Evolutionary conservation across 2,113 vertebrate genomes (phyloP), one percentile per base, ranked within the genome.

Genomic region (Panurus biarmicus): DNA sequence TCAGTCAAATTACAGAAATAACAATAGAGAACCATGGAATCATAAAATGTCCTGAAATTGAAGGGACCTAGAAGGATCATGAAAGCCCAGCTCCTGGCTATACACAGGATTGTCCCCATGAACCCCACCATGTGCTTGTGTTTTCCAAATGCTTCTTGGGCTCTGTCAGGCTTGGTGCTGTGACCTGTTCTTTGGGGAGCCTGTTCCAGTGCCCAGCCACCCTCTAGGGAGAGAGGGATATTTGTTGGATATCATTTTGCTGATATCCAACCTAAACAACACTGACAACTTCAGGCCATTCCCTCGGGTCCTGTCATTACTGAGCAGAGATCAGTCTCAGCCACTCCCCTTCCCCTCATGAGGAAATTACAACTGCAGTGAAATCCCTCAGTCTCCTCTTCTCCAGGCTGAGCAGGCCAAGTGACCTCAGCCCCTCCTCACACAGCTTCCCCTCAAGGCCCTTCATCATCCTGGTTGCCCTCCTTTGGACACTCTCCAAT

Each of bases 341-440:
- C 6, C 18, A 22, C 18, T 50, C 18, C 42, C 13, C 22, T 65
- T 11, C 12, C 3, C 5, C 2, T 56, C 50, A 33, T 1, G 1
- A 57, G 35, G 31, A 50, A 36, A 7, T 15, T 57, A 9, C 35
- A 42, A 26, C 6, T 57, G 3, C 7, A 8, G 1, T 42, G 66
- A 57, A 17, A 9, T 57, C 10, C 21, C 31, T 72, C 42, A 42
- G 50, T 72, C 21, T 66, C 14, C 24, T 72, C 21, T 66, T 11
- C 24, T 61, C 11, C 50, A 64, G 17, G 12, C 18, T 57, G 66
- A 72, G 6, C 42, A 50, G 21, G 12, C 42, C 17, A 15, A 31
- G 42, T 33, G 50, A 7, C 35, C 11, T 26, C 85, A 56, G 35
- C 21, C 1, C 0, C 14, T 64, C 16, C 42, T 64, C 42, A 22